These are phyloP conservation scores for Aradophagus sp. DNA, from an alignment of 1,140 invertebrate species.

Conservation along the genomic window DNA sequence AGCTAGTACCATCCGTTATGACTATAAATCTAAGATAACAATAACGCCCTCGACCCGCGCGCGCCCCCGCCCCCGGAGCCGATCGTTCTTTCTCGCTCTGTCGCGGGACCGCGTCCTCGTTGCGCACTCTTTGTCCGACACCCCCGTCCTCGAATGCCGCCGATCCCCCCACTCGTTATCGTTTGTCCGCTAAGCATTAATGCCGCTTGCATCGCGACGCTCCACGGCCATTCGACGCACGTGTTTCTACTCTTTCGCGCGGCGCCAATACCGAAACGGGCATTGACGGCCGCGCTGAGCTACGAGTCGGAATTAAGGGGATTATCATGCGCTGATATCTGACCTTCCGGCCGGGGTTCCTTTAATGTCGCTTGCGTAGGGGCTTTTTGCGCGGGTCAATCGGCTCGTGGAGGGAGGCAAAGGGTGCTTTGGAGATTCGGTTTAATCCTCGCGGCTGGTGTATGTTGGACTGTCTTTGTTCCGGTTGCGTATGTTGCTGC, in stretches of 20 bases:
- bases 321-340: conserved; percentile 46
- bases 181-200: conserved; percentile 68
- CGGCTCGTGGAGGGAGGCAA: too few relatives aligned
- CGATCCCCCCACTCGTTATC: too few relatives aligned
- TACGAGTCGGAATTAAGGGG: conserved; percentile 44
- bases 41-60: conserved; percentile 68
- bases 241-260: conserved; percentile 60
- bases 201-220: conserved; percentile 59
- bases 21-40: conserved; percentile 77
- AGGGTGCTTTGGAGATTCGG: too few relatives aligned
- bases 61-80: too few relatives aligned
- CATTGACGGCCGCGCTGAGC: conserved; percentile 57
- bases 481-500: too few relatives aligned
- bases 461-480: too few relatives aligned
- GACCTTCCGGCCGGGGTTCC: conserved; percentile 16
- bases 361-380: too few relatives aligned
- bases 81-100: conserved; percentile 51
- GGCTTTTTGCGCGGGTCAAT: too few relatives aligned
- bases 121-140: conserved; percentile 20
- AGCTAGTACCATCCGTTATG: conserved; percentile 75
- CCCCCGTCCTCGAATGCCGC: conserved; percentile 14
- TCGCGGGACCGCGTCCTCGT: conserved; percentile 17
- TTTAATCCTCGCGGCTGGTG: too few relatives aligned
- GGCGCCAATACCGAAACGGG: conserved; percentile 44
- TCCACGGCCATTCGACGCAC: conserved; percentile 68